Evolutionary conservation across 2,797 vertebrate genomes (phyloP), one percentile per base, ranked within the genome.

Genomic region (Delichon dasypus): DNA sequence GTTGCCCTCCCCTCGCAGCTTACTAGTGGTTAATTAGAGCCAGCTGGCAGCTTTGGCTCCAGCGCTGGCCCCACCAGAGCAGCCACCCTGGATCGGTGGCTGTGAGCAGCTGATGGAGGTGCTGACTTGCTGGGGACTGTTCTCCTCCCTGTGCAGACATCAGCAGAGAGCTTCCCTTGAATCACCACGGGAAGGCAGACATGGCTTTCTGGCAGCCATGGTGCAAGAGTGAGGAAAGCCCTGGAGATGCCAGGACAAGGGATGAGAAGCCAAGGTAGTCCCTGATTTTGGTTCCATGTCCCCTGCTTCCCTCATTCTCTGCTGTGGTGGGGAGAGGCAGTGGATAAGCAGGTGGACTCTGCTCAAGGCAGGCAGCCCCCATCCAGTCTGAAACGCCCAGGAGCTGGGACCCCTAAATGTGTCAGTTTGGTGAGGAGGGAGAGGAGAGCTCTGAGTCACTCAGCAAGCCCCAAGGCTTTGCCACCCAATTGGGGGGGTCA

Each of bases 1-100:
- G 0, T 44, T 1, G 2, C 13, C 4, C 20, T 54, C 25, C 47
- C 44, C n/a, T 88, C 0, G 0, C 16, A 81, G 62, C 16, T 72
- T 48, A 70, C 64, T 61, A 88, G 51, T 14, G 25, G 83, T 89
- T 90, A 74, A 89, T 83, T 92, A 89, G 81, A 92, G 54, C 54
- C 83, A 70, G 38, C 22, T 3, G 7, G 62, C 55, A 81, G 68
- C 73, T 83, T 45, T 70, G 84, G 48, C 60, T 55, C 47, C 40
- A 32, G 42, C 38, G 50, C 40, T 62, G 68, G 29, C 53, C 80
- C 78, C 20, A n/a, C 16, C 23, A 18, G 22, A 62, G 50, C 30
- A 44, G 47, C 73, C 61, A 58, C n/a, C 32, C 62, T 34, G 6
- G 4, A 22, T 38, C 8, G 32, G 70, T 4, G 16, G 17, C 25